Conservation (phyloP, 2,113 vertebrate genomes). For the Setophaga coronata region DNA sequence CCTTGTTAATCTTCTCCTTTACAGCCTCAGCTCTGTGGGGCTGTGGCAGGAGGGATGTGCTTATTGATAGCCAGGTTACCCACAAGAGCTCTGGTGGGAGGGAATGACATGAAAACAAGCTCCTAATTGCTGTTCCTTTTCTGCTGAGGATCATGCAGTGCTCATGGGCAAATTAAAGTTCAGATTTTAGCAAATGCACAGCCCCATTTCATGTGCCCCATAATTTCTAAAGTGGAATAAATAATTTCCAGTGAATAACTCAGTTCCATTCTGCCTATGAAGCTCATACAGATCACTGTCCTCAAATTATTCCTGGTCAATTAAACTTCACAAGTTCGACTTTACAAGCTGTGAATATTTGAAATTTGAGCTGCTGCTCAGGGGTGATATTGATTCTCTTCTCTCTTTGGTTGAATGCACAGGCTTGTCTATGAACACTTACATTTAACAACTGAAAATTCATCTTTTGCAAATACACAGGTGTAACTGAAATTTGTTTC, state of each 20-base stretch:
- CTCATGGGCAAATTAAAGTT: not conserved
- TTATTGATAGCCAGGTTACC: not conserved
- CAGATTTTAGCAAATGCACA: not conserved
- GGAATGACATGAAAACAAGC: not conserved
- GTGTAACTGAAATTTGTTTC: conserved; percentile 24
- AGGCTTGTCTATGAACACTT: not conserved
- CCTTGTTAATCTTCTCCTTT: conserved; percentile 11
- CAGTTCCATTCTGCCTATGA: not conserved
- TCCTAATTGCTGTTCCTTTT: conserved; percentile 18
- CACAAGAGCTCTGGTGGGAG: not conserved
- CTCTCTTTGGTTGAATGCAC: conserved; percentile 24
- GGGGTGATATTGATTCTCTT: conserved; percentile 29
- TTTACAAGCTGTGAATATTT: conserved; percentile 53
- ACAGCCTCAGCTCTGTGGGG: not conserved
- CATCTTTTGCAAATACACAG: conserved; percentile 19
- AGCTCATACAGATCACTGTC: conserved; percentile 11
- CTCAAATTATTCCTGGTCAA: conserved; percentile 50
- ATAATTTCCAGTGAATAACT: conserved; percentile 29
- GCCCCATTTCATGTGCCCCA: not conserved
- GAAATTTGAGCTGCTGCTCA: conserved; percentile 44
- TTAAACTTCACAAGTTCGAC: conserved; percentile 55
- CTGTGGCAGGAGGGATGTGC: not conserved
- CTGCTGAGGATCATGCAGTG: not conserved
- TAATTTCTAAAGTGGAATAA: conserved; percentile 44
- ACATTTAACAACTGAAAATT: conserved; percentile 35